Base-by-base conservation (phyloP, 2,888 invertebrate species). In the Tenthredo notha region DNA sequence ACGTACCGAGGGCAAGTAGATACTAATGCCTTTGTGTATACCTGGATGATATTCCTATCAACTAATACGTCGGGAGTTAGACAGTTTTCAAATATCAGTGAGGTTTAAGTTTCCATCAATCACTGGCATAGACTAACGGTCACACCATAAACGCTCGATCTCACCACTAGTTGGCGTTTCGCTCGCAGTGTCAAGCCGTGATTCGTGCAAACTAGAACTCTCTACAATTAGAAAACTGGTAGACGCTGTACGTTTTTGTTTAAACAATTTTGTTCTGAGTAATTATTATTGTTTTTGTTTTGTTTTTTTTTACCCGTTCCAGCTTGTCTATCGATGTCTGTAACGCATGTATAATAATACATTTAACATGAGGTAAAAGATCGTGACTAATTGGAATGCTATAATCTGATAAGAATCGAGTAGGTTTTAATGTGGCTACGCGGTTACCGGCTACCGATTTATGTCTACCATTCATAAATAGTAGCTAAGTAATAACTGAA, bases 381-480 rank as follows among this genome's bases (percentile, higher is more conserved):
- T 50, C 50, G 47, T 54, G 54, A 21, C 33, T 29, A 18, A 50
- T 33, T 29, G n/a, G 29, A 7, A 54, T 29, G 10, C 12, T 29
- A 74, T 77, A 54, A 7, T 29, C 15, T 54, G 47, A 77, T 50
- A 54, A 33, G 15, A 54, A 54, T 50, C 15, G 6, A 67, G 33
- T n/a, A n/a, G n/a, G n/a, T n/a, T n/a, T n/a, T n/a, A n/a, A n/a
- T n/a, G n/a, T n/a, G 61, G 61, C 15, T 67, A 47, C 47, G 3
- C n/a, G 33, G 29, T 67, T 33, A 33, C 67, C 12, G 29, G 67
- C 67, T 7, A 0, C n/a, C 33, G 54, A 54, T 29, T 54, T 33
- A 15, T 43, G 40, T n/a, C 25, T 7, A 58, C 80, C 80, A 80
- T 80, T 80, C 80, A 80, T 80, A 80, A 80, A 61, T 37, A 74